Evolutionary conservation across 2,888 invertebrate genomes (phyloP).

Genomic region (Yponomeuta cagnagella): DNA sequence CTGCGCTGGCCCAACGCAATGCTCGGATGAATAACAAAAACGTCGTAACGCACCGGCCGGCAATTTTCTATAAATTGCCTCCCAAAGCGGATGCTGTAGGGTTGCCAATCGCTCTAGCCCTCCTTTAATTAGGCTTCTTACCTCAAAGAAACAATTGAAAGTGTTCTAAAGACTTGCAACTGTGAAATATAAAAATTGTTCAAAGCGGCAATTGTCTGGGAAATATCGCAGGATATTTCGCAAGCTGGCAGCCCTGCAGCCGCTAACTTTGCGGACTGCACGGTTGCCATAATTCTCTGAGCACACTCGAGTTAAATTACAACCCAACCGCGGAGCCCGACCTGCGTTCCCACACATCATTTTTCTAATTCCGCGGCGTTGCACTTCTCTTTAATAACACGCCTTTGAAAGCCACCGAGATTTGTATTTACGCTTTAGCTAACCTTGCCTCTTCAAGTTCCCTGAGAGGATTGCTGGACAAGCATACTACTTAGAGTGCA

Average conservation of each 20-base stretch:
- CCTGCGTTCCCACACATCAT: constrained; percentile 63
- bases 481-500: too few species aligned
- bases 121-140: constrained; percentile 10
- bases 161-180: too few species aligned
- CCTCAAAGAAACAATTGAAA: too few species aligned
- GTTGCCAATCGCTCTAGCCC: constrained; percentile 9
- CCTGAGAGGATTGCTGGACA: too few species aligned
- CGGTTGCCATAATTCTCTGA: constrained; percentile 65
- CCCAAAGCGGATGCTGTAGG: constrained; percentile 26
- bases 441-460: neutral
- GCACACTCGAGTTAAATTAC: constrained; percentile 63
- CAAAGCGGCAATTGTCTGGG: neutral
- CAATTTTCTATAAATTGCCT: constrained; percentile 50
- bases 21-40: constrained; percentile 39
- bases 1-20: constrained; percentile 28
- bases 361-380: constrained; percentile 57
- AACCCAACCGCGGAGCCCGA: constrained; percentile 33
- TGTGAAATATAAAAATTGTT: too few species aligned
- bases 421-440: constrained; percentile 12
- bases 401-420: constrained; percentile 21
- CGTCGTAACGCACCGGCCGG: constrained; percentile 27
- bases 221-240: neutral
- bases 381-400: constrained; percentile 49
- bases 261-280: constrained; percentile 34
- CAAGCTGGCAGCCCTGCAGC: constrained; percentile 40